Base-by-base conservation (phyloP, 2,797 vertebrate species). In the Atherinosoma microstoma region DNA sequence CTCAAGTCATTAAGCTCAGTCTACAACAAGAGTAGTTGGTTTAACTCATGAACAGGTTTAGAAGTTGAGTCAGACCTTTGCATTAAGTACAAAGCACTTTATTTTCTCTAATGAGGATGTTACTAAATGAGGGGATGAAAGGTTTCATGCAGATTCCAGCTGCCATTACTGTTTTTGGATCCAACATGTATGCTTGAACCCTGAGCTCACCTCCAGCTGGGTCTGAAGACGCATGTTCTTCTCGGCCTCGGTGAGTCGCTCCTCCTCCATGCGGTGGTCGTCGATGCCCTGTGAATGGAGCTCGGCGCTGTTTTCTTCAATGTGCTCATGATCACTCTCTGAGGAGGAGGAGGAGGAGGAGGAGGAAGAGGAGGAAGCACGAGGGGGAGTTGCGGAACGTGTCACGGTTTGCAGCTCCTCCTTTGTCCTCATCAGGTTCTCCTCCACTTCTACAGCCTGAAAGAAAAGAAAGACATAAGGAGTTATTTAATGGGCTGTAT, bases 161-260 rank as follows among this genome's bases (percentile, higher is more conserved):
- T n/a, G n/a, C n/a, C n/a, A n/a, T n/a, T n/a, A n/a, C n/a, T n/a
- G n/a, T n/a, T n/a, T n/a, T n/a, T n/a, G n/a, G n/a, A n/a, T n/a
- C n/a, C n/a, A n/a, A n/a, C n/a, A n/a, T n/a, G n/a, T n/a, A n/a
- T 27, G 20, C 51, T 6, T 27, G 11, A 30, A 47, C 22, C 27
- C 6, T 40, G 36, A 38, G 47, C 95, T 95, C 91, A 99, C 98
- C 97, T 79, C 84, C 80, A 99, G 95, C 63, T 98, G 97, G 63
- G 70, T 95, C 91, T 97, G 95, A 73, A 99, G 95, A 0, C 95
- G 96, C 35, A 96, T 76, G 0, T 99, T 99, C 94, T 99, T 99
- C 93, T 97, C 95, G 0, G 96, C 95, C 90, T 99, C 97, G 0
- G 97, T 99, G 59, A 96, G 29, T 0, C 98, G 94, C 16, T 96